A percentile compares a stretch with the other conserved stretches of the same genome.
phyloP scores from a whole-genome alignment of 2,113 vertebrate species.

The Carettochelys insculpta region DNA sequence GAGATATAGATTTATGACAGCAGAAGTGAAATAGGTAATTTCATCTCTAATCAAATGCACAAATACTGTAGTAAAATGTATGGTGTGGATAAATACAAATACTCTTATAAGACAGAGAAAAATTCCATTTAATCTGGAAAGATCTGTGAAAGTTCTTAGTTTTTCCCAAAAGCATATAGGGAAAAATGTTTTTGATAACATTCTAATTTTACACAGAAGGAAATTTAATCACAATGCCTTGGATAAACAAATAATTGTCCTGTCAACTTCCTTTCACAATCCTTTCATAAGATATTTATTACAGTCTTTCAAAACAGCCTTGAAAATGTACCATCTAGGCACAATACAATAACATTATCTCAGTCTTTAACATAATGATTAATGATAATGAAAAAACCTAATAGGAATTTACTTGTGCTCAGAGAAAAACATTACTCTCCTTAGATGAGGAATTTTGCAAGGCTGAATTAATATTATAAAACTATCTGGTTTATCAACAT shows the following conservation, averaged over 20 bases:
- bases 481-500: slow-evolving; percentile 44
- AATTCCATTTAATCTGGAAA: not conserved
- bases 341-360: slow-evolving; percentile 52
- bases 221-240: slow-evolving; percentile 24
- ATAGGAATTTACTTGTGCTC: slow-evolving; percentile 48
- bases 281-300: slow-evolving; percentile 61
- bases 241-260: slow-evolving; percentile 42
- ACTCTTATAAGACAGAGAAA: not conserved
- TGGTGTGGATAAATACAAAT: not conserved
- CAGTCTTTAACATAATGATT: slow-evolving; percentile 56
- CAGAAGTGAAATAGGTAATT: not conserved
- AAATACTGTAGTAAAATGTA: not conserved
- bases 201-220: slow-evolving; percentile 28
- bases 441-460: slow-evolving; percentile 33
- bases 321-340: slow-evolving; percentile 37
- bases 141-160: not conserved
- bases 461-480: slow-evolving; percentile 58
- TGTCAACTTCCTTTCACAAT: slow-evolving; percentile 60
- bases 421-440: slow-evolving; percentile 58
- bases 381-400: slow-evolving; percentile 53
- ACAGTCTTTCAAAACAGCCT: slow-evolving; percentile 35
- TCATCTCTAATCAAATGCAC: not conserved
- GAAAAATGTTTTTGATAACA: not conserved
- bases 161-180: not conserved
- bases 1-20: not conserved